A percentile compares a stretch with the other conserved stretches of the same genome.
Evolutionary conservation across 2,888 invertebrate genomes (phyloP).

Genomic region (Eristalis arbustorum): DNA sequence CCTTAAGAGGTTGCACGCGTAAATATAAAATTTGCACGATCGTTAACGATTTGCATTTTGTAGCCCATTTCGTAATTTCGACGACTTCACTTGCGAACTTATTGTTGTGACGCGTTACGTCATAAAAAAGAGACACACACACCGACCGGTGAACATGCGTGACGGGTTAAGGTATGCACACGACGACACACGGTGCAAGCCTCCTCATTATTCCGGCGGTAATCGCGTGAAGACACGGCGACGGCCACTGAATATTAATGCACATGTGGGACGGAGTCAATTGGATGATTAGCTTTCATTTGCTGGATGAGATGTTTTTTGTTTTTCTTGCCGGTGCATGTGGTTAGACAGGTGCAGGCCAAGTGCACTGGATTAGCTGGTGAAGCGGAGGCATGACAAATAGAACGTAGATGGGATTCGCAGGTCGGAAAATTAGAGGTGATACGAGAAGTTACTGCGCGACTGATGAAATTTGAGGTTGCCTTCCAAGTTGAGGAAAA

Average conservation of each 20-base stretch:
- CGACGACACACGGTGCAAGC: not conserved
- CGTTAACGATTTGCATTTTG: constrained; percentile 8
- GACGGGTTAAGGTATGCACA: not conserved
- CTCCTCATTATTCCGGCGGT: not conserved
- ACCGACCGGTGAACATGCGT: not conserved
- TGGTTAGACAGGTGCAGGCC: not conserved
- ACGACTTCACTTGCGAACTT: not conserved
- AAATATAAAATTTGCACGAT: constrained; percentile 16
- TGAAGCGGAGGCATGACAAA: not conserved
- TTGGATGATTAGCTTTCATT: not conserved
- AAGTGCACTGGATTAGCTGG: not conserved
- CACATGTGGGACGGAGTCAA: not conserved
- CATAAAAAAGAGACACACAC: not conserved
- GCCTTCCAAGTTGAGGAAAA: too few species aligned
- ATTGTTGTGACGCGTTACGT: not conserved
- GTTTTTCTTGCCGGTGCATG: not conserved
- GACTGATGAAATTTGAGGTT: too few species aligned
- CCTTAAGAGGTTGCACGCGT: not conserved
- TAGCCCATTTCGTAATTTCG: not conserved
- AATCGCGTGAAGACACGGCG: not conserved
- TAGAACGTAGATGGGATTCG: not conserved
- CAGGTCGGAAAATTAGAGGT: not conserved
- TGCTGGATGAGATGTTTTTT: not conserved
- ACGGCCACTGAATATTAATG: not conserved
- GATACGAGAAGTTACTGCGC: not conserved